Percentiles rank a stretch among this genome's conserved stretches.
phyloP scores from a whole-genome alignment of 2,113 vertebrate species.

The Naja naja region DNA sequence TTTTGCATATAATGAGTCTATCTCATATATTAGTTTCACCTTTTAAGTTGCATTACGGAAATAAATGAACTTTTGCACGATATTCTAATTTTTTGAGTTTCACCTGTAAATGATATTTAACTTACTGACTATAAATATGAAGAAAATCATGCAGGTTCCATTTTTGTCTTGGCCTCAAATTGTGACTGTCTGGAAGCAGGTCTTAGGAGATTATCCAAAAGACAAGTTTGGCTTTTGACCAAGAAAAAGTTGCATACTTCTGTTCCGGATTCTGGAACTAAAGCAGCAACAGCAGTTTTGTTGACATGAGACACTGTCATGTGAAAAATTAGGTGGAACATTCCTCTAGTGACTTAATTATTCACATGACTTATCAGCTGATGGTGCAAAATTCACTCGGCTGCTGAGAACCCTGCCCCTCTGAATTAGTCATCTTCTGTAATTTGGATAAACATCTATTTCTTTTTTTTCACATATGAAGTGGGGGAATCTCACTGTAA shows the following conservation, averaged over 20 bases:
- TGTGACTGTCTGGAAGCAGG: not conserved
- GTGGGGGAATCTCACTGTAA: not conserved
- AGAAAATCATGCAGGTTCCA: not conserved
- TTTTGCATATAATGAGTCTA: too few species aligned
- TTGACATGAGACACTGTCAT: conserved; percentile 11
- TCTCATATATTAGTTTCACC: too few species aligned
- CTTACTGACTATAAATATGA: not conserved
- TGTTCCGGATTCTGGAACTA: not conserved
- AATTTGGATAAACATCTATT: conserved; percentile 20
- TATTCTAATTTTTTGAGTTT: too few species aligned
- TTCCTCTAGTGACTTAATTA: not conserved
- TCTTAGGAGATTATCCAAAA: not conserved
- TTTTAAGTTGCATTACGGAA: too few species aligned
- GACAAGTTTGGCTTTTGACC: not conserved
- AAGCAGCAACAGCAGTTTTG: conserved; percentile 12
- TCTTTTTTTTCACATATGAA: not conserved
- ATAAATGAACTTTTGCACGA: too few species aligned
- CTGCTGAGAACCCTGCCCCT: conserved; percentile 31
- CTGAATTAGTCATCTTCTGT: conserved; percentile 37
- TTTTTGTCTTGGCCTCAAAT: not conserved
- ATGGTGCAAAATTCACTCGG: not conserved
- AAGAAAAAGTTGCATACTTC: not conserved
- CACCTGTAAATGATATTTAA: not conserved
- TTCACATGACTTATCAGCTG: conserved; percentile 45
- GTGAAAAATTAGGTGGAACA: conserved; percentile 9